phyloP scores from a whole-genome alignment of 2,113 vertebrate genomes.

The Erpornis zantholeuca region DNA sequence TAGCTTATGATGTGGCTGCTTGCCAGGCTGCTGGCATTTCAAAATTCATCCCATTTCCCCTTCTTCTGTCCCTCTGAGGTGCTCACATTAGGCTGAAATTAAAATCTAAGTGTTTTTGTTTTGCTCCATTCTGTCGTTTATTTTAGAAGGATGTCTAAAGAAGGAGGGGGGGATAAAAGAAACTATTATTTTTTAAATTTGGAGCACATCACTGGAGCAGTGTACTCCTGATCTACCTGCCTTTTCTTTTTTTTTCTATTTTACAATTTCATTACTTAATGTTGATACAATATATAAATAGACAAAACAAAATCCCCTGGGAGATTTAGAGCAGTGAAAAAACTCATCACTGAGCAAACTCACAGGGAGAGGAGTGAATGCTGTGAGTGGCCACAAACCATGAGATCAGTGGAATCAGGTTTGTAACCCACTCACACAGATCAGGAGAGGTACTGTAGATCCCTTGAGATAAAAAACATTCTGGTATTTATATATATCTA shows the following conservation, averaged over 20 bases:
- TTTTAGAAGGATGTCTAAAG: background rate
- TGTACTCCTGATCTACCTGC: background rate
- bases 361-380: background rate
- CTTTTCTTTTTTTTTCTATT: background rate
- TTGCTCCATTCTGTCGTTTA: background rate
- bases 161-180: accelerated
- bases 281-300: background rate
- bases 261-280: background rate
- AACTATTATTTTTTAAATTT: background rate
- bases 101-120: background rate
- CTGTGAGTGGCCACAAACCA: background rate
- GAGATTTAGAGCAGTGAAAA: background rate
- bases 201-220: background rate
- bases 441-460: background rate
- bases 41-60: background rate
- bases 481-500: accelerated
- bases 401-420: background rate
- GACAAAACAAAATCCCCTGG: background rate
- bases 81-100: background rate
- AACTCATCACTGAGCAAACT: background rate
- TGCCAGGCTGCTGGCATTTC: background rate
- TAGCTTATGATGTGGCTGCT: background rate
- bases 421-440: background rate
- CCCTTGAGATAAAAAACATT: background rate
- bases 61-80: background rate